Base-by-base conservation (phyloP, 2,888 invertebrate genomes). In the Tridacna crocea region DNA sequence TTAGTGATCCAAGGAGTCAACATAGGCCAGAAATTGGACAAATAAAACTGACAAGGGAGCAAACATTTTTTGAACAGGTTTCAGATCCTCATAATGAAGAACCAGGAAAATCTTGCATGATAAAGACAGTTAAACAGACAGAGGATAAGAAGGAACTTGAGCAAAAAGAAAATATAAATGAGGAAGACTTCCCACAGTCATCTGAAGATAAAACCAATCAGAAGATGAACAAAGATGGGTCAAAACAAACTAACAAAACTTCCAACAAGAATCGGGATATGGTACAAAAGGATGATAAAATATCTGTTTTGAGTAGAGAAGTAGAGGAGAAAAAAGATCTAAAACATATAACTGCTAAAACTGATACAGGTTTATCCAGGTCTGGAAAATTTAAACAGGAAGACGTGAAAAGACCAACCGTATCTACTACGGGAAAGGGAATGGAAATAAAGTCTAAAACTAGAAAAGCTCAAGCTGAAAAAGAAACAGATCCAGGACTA, bases 21-120 rank as follows among this genome's bases (percentile, higher is more conserved):
- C 22, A 4, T 2, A 22, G 47, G n/a, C 46, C 22, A 15, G 27
- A 26, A 36, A 6, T 8, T 73, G 58, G 58, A 26, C 58, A 24
- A 15, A 36, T 73, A 4, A 74, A 74, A 24, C 26, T 74, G 17
- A 66, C 65, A 19, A 75, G 75, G n/a, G 66, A 75, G 19, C 51
- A 63, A 66, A 75, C 65, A 11, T 65, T 66, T 47, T 75, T 51
- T 75, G 75, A 66, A n/a, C 46, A 19, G 46, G 51, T 51, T 19
- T 11, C 51, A 55, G 47, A 72, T 51, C 46, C 36, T 17, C 51
- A 51, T 17, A 22, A 51, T 70, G 55, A 70, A 70, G 55, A 19
- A n/a, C 22, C 22, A 26, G 51, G 46, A 19, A 46, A 12, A 13
- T 22, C 19, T 15, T 12, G 15, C 15, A 46, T 36, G 46, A 46